Conservation (phyloP, 2,797 vertebrate species). For the Knipowitschia caucasica region DNA sequence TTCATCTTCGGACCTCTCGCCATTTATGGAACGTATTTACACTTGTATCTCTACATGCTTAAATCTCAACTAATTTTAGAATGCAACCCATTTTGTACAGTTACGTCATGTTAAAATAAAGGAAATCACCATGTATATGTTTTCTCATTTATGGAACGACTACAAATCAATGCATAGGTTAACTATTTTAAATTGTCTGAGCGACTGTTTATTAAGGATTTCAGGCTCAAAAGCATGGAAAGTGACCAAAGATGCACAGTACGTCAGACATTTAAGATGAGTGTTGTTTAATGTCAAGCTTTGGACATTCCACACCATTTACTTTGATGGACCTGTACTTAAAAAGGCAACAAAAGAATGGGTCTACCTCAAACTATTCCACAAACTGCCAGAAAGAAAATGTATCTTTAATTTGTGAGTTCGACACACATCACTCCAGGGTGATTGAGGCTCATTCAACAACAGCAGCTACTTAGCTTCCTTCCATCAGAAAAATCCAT, state of each 20-base stretch:
- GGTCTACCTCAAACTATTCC: too few relatives aligned
- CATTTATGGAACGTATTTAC: too few relatives aligned
- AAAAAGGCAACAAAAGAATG: not conserved
- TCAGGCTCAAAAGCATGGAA: not conserved
- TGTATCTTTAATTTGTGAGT: too few relatives aligned
- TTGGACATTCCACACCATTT: not conserved
- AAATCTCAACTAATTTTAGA: not conserved
- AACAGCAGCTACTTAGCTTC: not conserved
- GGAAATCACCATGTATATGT: not conserved
- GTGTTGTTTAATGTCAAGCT: not conserved
- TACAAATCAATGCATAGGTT: too few relatives aligned
- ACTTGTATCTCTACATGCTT: too few relatives aligned
- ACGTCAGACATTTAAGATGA: not conserved
- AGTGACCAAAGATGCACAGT: not conserved
- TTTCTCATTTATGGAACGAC: too few relatives aligned
- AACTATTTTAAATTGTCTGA: too few relatives aligned
- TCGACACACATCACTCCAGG: too few relatives aligned
- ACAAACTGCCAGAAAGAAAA: too few relatives aligned
- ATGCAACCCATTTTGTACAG: not conserved
- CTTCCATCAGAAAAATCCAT: too few relatives aligned
- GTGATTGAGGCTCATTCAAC: too few relatives aligned
- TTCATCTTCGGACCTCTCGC: not conserved
- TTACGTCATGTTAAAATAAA: not conserved
- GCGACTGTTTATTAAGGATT: too few relatives aligned
- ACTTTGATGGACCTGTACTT: not conserved